Conservation (phyloP, 2,113 vertebrate species). For the Ancistrus triradiatus region DNA sequence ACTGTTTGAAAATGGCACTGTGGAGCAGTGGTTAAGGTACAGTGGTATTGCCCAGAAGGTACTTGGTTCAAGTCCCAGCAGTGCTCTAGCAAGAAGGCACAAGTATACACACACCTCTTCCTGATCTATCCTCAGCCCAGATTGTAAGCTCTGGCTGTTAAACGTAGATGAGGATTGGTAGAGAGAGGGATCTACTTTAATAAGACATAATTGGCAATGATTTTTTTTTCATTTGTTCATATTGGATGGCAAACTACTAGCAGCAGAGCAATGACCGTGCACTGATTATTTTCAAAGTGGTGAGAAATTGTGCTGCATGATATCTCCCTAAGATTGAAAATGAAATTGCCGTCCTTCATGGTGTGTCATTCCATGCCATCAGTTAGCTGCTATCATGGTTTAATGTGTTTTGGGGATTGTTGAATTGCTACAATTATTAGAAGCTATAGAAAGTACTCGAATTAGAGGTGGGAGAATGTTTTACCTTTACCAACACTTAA, state of each 20-base stretch:
- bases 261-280: conserved; percentile 52
- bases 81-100: conserved; percentile 49
- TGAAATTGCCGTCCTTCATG: conserved; percentile 64
- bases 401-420: conserved; percentile 52
- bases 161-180: conserved; percentile 62
- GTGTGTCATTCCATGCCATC: conserved; percentile 60
- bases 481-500: too few species aligned
- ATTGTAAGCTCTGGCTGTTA: conserved; percentile 65
- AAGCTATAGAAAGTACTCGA: too few species aligned
- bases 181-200: conserved; percentile 46
- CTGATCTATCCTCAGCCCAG: too few species aligned
- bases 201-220: conserved; percentile 49
- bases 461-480: too few species aligned
- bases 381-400: conserved; percentile 59
- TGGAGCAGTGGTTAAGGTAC: too few species aligned
- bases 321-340: conserved; percentile 64
- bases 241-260: conserved; percentile 57
- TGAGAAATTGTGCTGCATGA: conserved; percentile 57
- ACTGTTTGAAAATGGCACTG: too few species aligned
- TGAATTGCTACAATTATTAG: too few species aligned
- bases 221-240: conserved; percentile 53
- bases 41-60: too few species aligned
- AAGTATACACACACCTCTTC: conserved; percentile 51
- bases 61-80: too few species aligned
- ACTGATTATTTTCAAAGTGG: conserved; percentile 66